A percentile compares a stretch with the other conserved stretches of the same genome.
phyloP scores from a whole-genome alignment of 2,113 vertebrate species.

The Scopus umbretta region DNA sequence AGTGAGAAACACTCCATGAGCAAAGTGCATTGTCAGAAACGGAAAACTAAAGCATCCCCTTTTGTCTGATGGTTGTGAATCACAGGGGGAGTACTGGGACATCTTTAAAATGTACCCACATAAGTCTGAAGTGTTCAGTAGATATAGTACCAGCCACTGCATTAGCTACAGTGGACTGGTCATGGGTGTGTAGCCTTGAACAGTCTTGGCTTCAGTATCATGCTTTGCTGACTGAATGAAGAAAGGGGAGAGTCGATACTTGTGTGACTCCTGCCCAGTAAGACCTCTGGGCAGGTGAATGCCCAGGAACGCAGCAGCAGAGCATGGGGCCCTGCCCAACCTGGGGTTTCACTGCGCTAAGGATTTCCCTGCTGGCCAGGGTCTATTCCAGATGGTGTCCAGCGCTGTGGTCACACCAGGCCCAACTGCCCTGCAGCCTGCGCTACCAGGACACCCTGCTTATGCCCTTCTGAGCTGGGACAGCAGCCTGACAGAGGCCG shows the following conservation, averaged over 20 bases:
- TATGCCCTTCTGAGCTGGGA: neutral
- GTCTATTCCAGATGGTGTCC: neutral
- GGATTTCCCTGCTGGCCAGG: neutral
- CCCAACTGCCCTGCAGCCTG: neutral
- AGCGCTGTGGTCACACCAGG: neutral
- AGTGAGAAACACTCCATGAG: neutral
- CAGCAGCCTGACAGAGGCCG: neutral
- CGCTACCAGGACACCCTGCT: no score
- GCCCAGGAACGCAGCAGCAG: neutral
- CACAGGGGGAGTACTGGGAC: neutral
- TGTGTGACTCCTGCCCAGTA: fast-evolving
- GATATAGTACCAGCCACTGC: neutral
- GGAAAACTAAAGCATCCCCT: neutral
- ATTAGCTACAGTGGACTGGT: neutral
- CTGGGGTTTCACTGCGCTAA: neutral
- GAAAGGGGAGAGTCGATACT: no score
- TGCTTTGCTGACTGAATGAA: no score
- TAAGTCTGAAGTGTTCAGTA: fast-evolving
- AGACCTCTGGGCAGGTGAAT: neutral
- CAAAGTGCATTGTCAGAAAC: neutral
- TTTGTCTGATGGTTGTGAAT: neutral
- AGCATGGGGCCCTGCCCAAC: neutral
- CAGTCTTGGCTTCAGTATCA: neutral
- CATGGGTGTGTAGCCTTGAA: no score
- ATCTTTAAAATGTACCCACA: neutral